These are phyloP conservation scores for Agapostemon virescens DNA, from an alignment of 2,888 invertebrate species.

Conservation along the genomic window DNA sequence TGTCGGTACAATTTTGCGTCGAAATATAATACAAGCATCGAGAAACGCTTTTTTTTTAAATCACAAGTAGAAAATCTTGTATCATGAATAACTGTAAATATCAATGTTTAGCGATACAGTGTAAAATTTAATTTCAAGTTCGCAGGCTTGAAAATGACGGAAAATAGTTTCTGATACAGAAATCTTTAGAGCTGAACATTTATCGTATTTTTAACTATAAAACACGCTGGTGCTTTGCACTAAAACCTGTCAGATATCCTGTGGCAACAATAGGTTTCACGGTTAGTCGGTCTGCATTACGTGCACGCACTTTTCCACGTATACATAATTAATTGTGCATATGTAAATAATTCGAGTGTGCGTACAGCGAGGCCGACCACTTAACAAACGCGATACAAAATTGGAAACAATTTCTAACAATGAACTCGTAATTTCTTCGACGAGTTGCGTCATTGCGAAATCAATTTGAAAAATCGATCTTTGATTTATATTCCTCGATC, in stretches of 20 bases:
- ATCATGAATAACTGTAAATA: neutral
- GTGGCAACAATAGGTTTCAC: conserved; percentile 41
- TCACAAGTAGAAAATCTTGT: neutral
- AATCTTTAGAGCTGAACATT: neutral
- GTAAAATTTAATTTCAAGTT: neutral
- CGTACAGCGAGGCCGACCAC: conserved; percentile 25
- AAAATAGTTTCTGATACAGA: neutral
- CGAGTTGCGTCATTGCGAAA: neutral
- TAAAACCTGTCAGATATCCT: conserved; percentile 15
- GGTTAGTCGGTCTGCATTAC: conserved; percentile 24
- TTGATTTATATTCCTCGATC: neutral
- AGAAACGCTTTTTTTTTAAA: no score
- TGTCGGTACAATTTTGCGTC: neutral
- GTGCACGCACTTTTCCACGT: conserved; percentile 39
- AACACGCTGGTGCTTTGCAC: neutral
- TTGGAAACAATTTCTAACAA: conserved; percentile 15
- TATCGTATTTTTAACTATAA: neutral
- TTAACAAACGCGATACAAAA: conserved; percentile 3
- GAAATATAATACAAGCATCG: neutral
- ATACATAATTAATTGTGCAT: conserved; percentile 55
- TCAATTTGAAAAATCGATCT: neutral
- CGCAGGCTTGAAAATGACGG: neutral
- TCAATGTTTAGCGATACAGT: neutral
- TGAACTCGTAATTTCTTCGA: neutral
- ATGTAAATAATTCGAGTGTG: conserved; percentile 45